A percentile compares a stretch with the other conserved stretches of the same genome.
phyloP scores from a whole-genome alignment of 2,113 vertebrate genomes.

The Chiloscyllium plagiosum region DNA sequence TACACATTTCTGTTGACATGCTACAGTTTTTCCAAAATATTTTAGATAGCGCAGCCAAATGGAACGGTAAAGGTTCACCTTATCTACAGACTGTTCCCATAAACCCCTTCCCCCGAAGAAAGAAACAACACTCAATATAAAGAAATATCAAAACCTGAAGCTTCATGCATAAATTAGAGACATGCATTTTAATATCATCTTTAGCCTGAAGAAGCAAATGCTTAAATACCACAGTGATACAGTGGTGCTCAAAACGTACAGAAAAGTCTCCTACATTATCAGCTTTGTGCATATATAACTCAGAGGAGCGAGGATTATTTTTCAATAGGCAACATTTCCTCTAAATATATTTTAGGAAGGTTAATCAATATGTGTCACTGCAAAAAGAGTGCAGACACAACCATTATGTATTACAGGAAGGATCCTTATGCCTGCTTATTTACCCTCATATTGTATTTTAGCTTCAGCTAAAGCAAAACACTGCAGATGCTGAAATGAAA shows the following conservation, averaged over 20 bases:
- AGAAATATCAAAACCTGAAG: background rate
- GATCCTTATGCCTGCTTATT: background rate
- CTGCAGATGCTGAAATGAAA: too few species aligned
- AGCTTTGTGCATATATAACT: background rate
- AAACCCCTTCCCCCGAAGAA: conserved; percentile 1
- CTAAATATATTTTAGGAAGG: background rate
- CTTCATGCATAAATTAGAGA: conserved; percentile 18
- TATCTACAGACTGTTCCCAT: background rate
- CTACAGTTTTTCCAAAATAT: background rate
- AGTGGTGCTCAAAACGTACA: background rate
- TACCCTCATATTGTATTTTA: background rate
- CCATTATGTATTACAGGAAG: background rate
- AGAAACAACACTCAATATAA: background rate
- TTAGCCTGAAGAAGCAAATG: conserved; percentile 14
- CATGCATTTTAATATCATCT: conserved; percentile 31
- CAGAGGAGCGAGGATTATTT: background rate
- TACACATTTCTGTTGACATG: background rate
- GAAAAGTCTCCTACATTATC: background rate
- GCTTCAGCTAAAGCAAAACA: too few species aligned
- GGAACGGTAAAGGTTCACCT: background rate
- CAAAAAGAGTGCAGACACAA: background rate
- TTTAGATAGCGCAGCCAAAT: background rate
- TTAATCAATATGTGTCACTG: conserved; percentile 11
- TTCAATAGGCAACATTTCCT: background rate
- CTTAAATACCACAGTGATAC: background rate